Base-by-base conservation (phyloP, 2,888 invertebrate species). In the Conops quadrifasciatus region DNA sequence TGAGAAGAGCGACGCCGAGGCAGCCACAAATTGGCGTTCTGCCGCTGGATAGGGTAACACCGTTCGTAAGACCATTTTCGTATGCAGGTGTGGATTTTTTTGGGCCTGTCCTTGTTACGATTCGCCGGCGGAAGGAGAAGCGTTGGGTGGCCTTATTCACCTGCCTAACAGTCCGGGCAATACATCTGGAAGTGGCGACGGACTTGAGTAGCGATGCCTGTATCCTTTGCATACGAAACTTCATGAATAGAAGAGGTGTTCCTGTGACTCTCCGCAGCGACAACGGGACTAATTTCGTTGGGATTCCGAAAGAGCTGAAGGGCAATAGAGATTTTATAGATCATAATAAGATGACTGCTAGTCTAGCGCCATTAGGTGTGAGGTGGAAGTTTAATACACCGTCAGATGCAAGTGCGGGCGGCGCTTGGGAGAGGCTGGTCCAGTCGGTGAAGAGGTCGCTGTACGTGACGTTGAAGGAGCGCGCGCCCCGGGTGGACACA, bases 361-460 rank as follows among this genome's bases (percentile, higher is more conserved):
- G 11, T 3, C 36, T 70, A 5, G 16, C 72, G 1, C 49, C 72
- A 0, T 4, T 71, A 5, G 71, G 67, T 4, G 63, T 73, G 1
- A 59, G 70, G 24, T 75, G 73, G 73, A 60, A 56, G 3, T 76
- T 72, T 21, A 75, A 75, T 59, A 72, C 70, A 2, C 74, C 75
- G 16, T 30, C 56, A 2, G 53, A 74, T 24, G 75, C 75, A 1
- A 56, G 65, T 19, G 75, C 74, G 64, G 78, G 77, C 5, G 79
- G 78, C 0, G 67, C 73, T 26, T 79, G 78, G 79, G 74, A 75
- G n/a, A 43, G 73, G 21, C 24, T 76, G 0, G 71, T 76, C 0
- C 75, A 67, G 43, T 74, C 72, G 1, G 72, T 74, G 0, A 75
- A 74, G 64, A 28, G 36, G 15, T 24, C 69, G 2, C 16, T 77